Evolutionary conservation across 2,113 vertebrate genomes (phyloP).

Genomic region (Epinephelus cyanopodus): DNA sequence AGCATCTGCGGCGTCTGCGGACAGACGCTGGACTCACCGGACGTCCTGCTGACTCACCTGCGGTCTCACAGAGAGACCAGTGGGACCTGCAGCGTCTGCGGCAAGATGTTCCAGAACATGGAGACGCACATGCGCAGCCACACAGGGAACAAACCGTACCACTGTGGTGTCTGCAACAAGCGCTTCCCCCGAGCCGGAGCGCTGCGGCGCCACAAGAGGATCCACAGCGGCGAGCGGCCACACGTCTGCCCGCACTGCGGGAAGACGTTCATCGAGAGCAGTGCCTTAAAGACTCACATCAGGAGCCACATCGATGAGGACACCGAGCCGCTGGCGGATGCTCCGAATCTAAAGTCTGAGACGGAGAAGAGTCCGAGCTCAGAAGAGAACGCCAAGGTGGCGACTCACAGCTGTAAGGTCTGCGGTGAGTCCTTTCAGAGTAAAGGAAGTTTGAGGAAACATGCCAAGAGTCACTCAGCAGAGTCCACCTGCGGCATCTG

Average conservation of each 20-base stretch:
- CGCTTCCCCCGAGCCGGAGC: constrained; percentile 57
- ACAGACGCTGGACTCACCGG: constrained; percentile 34
- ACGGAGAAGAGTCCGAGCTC: background rate
- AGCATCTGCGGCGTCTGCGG: constrained; percentile 57
- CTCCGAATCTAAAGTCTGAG: background rate
- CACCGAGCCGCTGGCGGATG: rapidly evolving
- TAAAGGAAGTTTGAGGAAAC: constrained; percentile 51
- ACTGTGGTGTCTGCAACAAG: constrained; percentile 60
- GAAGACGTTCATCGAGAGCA: constrained; percentile 43
- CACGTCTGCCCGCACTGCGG: constrained; percentile 42
- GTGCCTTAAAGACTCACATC: constrained; percentile 39
- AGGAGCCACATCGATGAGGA: constrained; percentile 5
- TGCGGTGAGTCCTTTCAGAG: constrained; percentile 51
- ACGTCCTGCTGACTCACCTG: constrained; percentile 45
- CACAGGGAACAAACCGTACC: constrained; percentile 62
- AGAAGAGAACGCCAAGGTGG: background rate
- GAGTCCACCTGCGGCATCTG: constrained; percentile 55
- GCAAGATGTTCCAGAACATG: constrained; percentile 68
- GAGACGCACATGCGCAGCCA: constrained; percentile 65
- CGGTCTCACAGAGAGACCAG: constrained; percentile 44
- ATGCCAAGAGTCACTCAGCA: constrained; percentile 33
- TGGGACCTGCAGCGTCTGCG: constrained; percentile 69
- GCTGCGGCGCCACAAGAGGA: constrained; percentile 78
- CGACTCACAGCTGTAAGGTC: constrained; percentile 34
- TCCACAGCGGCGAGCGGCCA: constrained; percentile 33